Conservation (phyloP, 2,113 vertebrate species). For the Centrocercus urophasianus region DNA sequence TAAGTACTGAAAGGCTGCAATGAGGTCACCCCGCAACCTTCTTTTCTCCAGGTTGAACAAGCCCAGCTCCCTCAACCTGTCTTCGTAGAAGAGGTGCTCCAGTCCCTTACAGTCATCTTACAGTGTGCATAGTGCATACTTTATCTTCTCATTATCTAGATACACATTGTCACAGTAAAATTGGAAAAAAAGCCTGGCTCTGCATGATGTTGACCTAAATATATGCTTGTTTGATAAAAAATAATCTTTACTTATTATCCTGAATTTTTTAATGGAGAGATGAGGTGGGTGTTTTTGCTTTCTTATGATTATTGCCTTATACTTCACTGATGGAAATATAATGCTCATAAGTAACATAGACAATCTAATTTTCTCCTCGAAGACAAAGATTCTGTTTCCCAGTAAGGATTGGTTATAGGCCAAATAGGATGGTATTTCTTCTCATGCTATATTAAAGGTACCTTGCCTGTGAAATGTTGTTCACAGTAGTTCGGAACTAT, state of each 20-base stretch:
- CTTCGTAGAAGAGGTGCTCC: too few species aligned
- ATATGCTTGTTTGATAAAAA: background rate
- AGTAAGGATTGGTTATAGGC: background rate
- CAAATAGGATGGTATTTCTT: background rate
- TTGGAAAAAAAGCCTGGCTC: background rate
- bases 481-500: background rate
- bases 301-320: background rate
- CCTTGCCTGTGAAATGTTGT: background rate
- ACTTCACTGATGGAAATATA: background rate
- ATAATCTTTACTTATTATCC: background rate
- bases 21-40: too few species aligned
- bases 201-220: background rate
- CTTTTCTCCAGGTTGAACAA: too few species aligned
- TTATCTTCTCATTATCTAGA: background rate
- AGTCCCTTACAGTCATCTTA: background rate
- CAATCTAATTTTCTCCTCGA: background rate
- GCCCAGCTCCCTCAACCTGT: too few species aligned
- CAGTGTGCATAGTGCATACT: background rate
- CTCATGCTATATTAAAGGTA: background rate
- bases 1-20: too few species aligned
- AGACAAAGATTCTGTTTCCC: background rate
- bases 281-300: background rate
- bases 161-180: background rate
- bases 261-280: background rate
- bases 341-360: background rate